phyloP scores from a whole-genome alignment of 2,888 invertebrate species.

The Diarsia rubi region DNA sequence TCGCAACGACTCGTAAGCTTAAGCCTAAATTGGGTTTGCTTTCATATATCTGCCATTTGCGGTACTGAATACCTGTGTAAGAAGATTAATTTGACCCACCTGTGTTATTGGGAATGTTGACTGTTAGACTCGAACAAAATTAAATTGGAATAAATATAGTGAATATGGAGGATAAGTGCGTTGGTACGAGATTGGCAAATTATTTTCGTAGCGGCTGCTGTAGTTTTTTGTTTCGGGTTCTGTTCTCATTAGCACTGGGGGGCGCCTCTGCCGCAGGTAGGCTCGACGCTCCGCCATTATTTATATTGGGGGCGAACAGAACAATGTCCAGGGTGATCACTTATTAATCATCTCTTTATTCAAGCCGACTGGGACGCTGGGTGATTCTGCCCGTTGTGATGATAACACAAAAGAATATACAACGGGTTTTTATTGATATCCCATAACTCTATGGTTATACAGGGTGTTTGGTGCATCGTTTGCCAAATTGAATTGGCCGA shows the following conservation, averaged over 20 bases:
- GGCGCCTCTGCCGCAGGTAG: slow-evolving; percentile 81
- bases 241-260: slow-evolving; percentile 83
- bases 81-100: slow-evolving; percentile 62
- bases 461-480: too few species aligned
- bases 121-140: slow-evolving; percentile 31
- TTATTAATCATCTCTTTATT: slow-evolving; percentile 86
- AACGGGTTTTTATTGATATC: too few species aligned
- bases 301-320: slow-evolving; percentile 81
- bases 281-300: slow-evolving; percentile 74
- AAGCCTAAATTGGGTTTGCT: slow-evolving; percentile 67
- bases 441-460: too few species aligned
- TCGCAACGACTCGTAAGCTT: slow-evolving; percentile 63
- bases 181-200: slow-evolving; percentile 46
- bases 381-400: slow-evolving; percentile 69
- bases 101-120: slow-evolving; percentile 49
- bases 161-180: slow-evolving; percentile 25
- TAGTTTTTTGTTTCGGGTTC: slow-evolving; percentile 48
- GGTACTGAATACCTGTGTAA: slow-evolving; percentile 56
- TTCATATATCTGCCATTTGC: slow-evolving; percentile 59
- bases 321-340: slow-evolving; percentile 80
- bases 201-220: slow-evolving; percentile 47
- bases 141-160: slow-evolving; percentile 40
- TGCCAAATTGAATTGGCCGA: too few species aligned
- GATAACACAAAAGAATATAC: slow-evolving; percentile 47
- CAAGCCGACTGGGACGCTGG: slow-evolving; percentile 76